These are phyloP conservation scores for Eufriesea mexicana DNA, from an alignment of 1,140 invertebrate species.

Conservation along the genomic window DNA sequence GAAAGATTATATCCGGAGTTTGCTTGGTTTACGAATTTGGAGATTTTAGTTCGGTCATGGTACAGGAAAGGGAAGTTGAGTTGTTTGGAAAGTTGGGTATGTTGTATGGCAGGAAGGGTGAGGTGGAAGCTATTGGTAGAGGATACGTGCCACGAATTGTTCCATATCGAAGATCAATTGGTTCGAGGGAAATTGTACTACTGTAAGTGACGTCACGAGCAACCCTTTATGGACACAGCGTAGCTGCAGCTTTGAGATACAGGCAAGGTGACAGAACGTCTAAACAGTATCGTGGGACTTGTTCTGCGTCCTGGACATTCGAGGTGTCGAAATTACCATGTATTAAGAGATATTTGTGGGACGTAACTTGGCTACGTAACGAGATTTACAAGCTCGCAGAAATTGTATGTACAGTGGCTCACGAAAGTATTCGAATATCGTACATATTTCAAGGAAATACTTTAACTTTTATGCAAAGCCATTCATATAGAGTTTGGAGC, in stretches of 20 bases:
- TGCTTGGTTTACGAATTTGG: too few species aligned
- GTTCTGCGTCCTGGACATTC: not conserved
- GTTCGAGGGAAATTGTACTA: not conserved
- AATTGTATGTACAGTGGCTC: too few species aligned
- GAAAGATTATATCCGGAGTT: too few species aligned
- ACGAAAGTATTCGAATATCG: too few species aligned
- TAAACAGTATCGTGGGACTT: not conserved
- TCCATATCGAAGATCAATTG: not conserved
- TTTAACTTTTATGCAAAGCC: too few species aligned
- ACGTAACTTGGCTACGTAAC: too few species aligned
- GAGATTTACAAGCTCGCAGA: too few species aligned
- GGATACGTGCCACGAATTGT: not conserved
- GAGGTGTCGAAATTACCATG: not conserved
- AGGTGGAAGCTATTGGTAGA: not conserved
- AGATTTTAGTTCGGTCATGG: too few species aligned
- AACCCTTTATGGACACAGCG: not conserved
- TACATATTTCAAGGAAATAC: too few species aligned
- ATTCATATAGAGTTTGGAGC: too few species aligned
- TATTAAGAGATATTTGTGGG: not conserved
- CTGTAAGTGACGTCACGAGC: not conserved
- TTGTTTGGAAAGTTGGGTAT: not conserved
- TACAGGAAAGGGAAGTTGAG: too few species aligned
- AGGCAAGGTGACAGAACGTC: not conserved
- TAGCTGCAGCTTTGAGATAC: conserved; percentile 10
- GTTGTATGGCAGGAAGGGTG: not conserved